Conservation (phyloP, 37 sponge, comb jelly and placozoan genomes). For the Lycopodina hypogea region DNA sequence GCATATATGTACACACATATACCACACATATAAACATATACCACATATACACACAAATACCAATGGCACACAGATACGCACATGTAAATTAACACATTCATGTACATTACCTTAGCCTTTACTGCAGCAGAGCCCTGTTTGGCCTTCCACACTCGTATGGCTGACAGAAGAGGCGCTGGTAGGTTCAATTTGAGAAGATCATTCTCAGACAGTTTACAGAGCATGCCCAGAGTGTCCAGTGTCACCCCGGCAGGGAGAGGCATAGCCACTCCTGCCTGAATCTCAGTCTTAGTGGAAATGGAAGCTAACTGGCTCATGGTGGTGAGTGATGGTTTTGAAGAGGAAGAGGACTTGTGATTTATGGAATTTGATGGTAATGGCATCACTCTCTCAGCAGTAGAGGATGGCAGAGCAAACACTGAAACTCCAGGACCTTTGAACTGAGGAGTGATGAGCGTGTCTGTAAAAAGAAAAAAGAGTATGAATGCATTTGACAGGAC, state of each 20-base stretch:
- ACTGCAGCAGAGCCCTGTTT: slow-evolving; percentile 11
- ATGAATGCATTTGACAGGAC: too few relatives aligned
- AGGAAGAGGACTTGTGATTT: not conserved
- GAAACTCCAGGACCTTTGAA: not conserved
- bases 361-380: not conserved
- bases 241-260: slow-evolving; percentile 47
- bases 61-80: slow-evolving; percentile 1
- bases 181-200: slow-evolving; percentile 38
- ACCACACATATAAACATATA: too few relatives aligned
- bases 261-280: slow-evolving; percentile 42
- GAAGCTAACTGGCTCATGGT: not conserved
- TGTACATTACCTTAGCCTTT: not conserved
- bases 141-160: slow-evolving; percentile 53
- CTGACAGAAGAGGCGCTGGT: slow-evolving; percentile 29
- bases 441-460: slow-evolving; percentile 16
- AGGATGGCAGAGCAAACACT: not conserved
- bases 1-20: too few relatives aligned
- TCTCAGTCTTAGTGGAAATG: not conserved
- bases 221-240: slow-evolving; percentile 40
- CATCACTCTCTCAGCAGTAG: not conserved
- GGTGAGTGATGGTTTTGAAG: not conserved
- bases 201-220: slow-evolving; percentile 50
- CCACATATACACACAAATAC: too few relatives aligned
- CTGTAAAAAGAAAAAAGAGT: too few relatives aligned
- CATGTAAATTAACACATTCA: slow-evolving; percentile 13